Evolutionary conservation across 2,888 invertebrate genomes (phyloP), one percentile per base, ranked within the genome.

Genomic region (Pollenia labialis): DNA sequence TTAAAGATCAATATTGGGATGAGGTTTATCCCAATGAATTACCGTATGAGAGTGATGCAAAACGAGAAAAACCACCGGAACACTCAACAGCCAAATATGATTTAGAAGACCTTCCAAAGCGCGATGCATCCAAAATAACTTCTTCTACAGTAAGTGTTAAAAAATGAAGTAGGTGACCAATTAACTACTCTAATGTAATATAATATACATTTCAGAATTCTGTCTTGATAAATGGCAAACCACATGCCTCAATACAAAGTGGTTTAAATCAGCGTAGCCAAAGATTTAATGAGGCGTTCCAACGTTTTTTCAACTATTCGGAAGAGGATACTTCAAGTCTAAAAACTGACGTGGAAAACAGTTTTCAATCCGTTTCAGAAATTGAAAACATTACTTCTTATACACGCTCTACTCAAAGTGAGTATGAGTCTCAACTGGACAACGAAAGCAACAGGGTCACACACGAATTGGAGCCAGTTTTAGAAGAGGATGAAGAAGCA

Each of bases 1-100:
- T 97, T 52, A 95, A 95, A 82, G 98, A 98, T 94, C 97, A 97
- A 92, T 98, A 97, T 91, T 98, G 98, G 98, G 97, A 98, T 91
- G 96, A 97, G 92, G 95, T 97, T 87, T 96, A 97, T 91, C 97
- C 97, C 0, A 95, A 95, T 11, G 97, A 97, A 92, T 92, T 98
- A 89, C 98, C 98, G 0, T 97, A 98, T 93, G 97, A 97, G 14
- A 56, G 16, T 10, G 85, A 84, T 9, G 74, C 58, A 0, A 81
- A 83, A 52, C 75, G 87, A 32, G 88, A 88, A 54, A 77, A 85
- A 12, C 88, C 79, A 10, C 88, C 88, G 2, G 85, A 84, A 58
- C 58, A 81, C 2, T 88, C 88, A 12, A 88, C 88, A 0, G 87
- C 87, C 7, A 88, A 75, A 72, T 80, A 87, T 62, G 88, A 77